Evolutionary conservation across 2,888 invertebrate species (phyloP).

Genomic region (Zootermopsis nevadensis): DNA sequence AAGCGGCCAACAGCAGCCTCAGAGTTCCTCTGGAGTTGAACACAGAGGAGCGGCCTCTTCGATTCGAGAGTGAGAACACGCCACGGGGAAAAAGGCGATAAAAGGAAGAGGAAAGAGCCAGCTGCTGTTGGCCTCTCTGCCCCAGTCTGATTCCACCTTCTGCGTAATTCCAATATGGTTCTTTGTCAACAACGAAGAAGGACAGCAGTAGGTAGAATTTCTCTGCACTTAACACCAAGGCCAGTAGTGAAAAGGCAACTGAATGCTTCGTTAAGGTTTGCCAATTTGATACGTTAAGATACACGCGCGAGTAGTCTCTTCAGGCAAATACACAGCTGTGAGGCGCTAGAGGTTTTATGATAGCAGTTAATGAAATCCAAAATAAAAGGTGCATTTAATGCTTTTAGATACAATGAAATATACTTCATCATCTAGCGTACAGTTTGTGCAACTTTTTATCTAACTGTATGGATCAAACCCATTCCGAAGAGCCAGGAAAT

Average conservation of each 20-base stretch:
- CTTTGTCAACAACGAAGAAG: slow-evolving; percentile 13
- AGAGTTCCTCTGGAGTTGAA: not conserved
- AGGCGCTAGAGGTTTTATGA: too few relatives aligned
- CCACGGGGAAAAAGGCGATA: not conserved
- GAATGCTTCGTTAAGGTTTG: slow-evolving; percentile 30
- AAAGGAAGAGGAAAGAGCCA: slow-evolving; percentile 12
- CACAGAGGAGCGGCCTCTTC: not conserved
- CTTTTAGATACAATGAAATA: too few relatives aligned
- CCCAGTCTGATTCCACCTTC: slow-evolving; percentile 26
- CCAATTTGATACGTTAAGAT: slow-evolving; percentile 10
- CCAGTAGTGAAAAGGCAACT: not conserved
- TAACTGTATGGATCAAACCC: too few relatives aligned
- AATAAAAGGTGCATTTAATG: too few relatives aligned
- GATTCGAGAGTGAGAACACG: slow-evolving; percentile 5
- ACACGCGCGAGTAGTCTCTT: too few relatives aligned
- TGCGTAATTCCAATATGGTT: slow-evolving; percentile 28
- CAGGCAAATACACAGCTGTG: too few relatives aligned
- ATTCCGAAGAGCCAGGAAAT: too few relatives aligned
- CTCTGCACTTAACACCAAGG: slow-evolving; percentile 11
- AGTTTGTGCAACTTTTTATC: too few relatives aligned
- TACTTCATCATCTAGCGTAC: too few relatives aligned
- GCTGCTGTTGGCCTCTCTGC: slow-evolving; percentile 2
- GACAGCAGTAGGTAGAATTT: not conserved
- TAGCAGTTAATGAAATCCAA: too few relatives aligned
- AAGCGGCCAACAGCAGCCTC: too few relatives aligned